A percentile compares a stretch with the other conserved stretches of the same genome.
These are phyloP conservation scores for Sinohyriopsis cumingii DNA, from an alignment of 2,888 invertebrate genomes.

Conservation along the genomic window DNA sequence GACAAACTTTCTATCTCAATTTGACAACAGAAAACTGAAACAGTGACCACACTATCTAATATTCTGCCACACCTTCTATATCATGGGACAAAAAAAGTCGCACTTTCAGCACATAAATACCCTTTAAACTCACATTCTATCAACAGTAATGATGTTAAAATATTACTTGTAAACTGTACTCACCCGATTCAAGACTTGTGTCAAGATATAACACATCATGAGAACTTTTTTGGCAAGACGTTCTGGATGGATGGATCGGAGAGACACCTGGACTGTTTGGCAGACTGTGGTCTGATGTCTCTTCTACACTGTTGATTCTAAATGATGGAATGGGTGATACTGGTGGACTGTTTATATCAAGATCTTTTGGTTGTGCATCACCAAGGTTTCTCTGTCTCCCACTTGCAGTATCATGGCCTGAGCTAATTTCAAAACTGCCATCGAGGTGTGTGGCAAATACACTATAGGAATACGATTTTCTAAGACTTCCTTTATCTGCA, in stretches of 20 bases:
- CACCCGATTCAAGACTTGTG: too few species aligned
- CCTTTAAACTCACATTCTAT: too few species aligned
- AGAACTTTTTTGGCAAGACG: conserved; percentile 24
- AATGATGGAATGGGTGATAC: conserved; percentile 30
- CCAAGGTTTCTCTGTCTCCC: neutral
- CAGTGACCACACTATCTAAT: too few species aligned
- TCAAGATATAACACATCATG: conserved; percentile 39
- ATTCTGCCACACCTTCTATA: too few species aligned
- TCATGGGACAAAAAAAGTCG: too few species aligned
- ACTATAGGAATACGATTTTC: conserved; percentile 26
- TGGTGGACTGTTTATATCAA: conserved; percentile 10
- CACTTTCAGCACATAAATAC: too few species aligned
- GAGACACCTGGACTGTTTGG: conserved; percentile 38
- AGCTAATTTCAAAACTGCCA: conserved; percentile 26
- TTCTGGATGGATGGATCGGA: conserved; percentile 33
- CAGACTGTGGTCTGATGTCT: conserved; percentile 27
- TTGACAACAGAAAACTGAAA: too few species aligned
- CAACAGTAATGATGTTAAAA: too few species aligned
- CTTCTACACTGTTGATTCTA: neutral
- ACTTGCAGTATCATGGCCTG: conserved; percentile 12
- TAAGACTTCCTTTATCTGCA: too few species aligned
- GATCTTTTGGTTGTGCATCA: neutral
- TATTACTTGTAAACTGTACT: too few species aligned
- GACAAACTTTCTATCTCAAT: too few species aligned
- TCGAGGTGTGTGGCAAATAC: conserved; percentile 21